Percentiles rank a stretch among this genome's conserved stretches.
phyloP scores from a whole-genome alignment of 2,113 vertebrate species.

The Halcyon senegalensis region DNA sequence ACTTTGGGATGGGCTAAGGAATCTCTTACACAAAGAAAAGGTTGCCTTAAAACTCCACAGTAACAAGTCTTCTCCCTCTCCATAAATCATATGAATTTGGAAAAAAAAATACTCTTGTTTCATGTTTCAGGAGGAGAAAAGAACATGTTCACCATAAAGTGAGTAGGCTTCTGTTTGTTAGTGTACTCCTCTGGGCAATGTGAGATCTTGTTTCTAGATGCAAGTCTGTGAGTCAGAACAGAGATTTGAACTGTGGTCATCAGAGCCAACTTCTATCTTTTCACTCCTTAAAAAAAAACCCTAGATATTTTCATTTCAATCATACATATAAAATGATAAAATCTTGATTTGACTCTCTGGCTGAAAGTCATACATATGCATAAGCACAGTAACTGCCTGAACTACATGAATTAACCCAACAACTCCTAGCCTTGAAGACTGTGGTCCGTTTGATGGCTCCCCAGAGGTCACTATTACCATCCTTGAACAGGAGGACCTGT shows the following conservation, averaged over 20 bases:
- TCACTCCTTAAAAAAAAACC: not conserved
- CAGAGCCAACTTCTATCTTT: not conserved
- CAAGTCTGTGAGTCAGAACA: not conserved
- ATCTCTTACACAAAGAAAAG: not conserved
- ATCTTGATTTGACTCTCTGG: not conserved
- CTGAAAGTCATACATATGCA: not conserved
- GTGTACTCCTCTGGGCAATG: not conserved
- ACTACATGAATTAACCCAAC: not conserved
- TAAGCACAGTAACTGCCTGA: not conserved
- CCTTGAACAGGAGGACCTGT: not conserved
- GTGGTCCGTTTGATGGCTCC: not conserved
- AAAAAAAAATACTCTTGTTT: not conserved
- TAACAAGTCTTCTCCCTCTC: not conserved
- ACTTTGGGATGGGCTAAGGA: not conserved
- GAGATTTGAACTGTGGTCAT: not conserved
- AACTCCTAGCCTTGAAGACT: not conserved
- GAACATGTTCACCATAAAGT: accelerated
- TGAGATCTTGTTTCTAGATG: not conserved
- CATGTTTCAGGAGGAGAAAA: not conserved
- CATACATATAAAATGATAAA: not conserved
- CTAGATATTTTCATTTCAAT: not conserved
- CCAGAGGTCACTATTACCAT: not conserved
- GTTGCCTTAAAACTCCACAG: not conserved
- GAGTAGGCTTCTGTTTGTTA: not conserved
- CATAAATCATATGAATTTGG: not conserved